Evolutionary conservation across 2,888 invertebrate genomes (phyloP).

Genomic region (Cosmia trapezina): DNA sequence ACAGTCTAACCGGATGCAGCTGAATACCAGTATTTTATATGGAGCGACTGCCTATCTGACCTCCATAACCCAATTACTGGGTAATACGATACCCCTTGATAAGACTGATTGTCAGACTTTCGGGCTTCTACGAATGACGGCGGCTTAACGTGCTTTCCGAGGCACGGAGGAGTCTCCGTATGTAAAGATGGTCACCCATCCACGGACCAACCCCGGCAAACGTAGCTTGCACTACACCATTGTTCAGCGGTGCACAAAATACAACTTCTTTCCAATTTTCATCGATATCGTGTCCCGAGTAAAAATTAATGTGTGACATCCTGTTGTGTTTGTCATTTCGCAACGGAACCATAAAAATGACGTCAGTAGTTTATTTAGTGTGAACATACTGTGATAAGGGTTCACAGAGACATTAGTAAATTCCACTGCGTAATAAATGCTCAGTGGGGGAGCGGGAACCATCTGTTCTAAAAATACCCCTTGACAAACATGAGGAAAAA

Average conservation of each 20-base stretch:
- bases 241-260: background rate
- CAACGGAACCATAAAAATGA: background rate
- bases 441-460: constrained; percentile 23
- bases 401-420: background rate
- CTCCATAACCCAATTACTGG: too few relatives aligned
- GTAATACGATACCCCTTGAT: too few relatives aligned
- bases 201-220: too few relatives aligned
- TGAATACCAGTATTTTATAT: too few relatives aligned
- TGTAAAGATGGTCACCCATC: too few relatives aligned
- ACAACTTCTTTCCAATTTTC: background rate
- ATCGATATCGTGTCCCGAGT: background rate
- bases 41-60: too few relatives aligned
- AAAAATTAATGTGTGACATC: background rate
- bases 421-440: background rate
- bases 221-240: background rate
- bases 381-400: background rate
- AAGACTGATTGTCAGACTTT: too few relatives aligned
- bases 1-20: too few relatives aligned
- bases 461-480: constrained; percentile 29
- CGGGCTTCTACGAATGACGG: too few relatives aligned
- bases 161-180: too few relatives aligned
- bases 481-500: background rate
- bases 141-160: too few relatives aligned
- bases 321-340: background rate
- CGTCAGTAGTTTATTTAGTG: background rate